Base-by-base conservation (phyloP, 1,140 invertebrate genomes). In the Atta cephalotes region DNA sequence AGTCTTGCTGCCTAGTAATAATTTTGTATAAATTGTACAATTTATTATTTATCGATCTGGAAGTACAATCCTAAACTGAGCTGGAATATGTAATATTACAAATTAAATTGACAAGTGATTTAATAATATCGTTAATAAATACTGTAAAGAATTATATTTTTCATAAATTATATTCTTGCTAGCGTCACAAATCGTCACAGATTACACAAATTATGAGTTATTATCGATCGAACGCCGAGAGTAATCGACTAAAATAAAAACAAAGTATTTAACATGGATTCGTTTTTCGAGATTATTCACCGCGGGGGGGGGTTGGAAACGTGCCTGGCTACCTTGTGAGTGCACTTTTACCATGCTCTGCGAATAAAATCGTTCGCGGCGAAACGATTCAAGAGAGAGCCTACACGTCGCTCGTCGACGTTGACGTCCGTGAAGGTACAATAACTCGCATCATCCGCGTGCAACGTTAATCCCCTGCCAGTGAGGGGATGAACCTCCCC, bases 401-500 rank as follows among this genome's bases (percentile, higher is more conserved):
- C 18, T 18, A 56, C 53, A 60, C 53, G 53, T 60, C 21, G 45
- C 51, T 53, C 76, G 39, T 28, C 65, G 14, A 21, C 66, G 60
- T 25, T 89, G 88, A 90, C 82, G 72, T 60, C 88, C 89, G 88
- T 90, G 88, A 89, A 90, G 76, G 68, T 90, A 45, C 49, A 70
- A 80, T 80, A 89, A 87, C 84, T 76, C 84, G 71, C 53, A 87
- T 84, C 85, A 72, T 16, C 9, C 53, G 45, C 58, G 66, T 65
- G 80, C 72, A 76, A 84, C 79, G 49, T 78, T 90, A 89, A 90
- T 90, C 85, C 68, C 25, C 0, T 10, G 28, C 28, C 62, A 35
- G n/a, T 6, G 58, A 2, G n/a, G 28, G 78, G 74, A 18, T 76
- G 28, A 72, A 65, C 14, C 4, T 10, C 18, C 18, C 0, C 14